Percentiles rank a stretch among this genome's conserved stretches.
These are phyloP conservation scores for Lepus oiostolus DNA, from an alignment of 2,797 vertebrate species.

Conservation along the genomic window DNA sequence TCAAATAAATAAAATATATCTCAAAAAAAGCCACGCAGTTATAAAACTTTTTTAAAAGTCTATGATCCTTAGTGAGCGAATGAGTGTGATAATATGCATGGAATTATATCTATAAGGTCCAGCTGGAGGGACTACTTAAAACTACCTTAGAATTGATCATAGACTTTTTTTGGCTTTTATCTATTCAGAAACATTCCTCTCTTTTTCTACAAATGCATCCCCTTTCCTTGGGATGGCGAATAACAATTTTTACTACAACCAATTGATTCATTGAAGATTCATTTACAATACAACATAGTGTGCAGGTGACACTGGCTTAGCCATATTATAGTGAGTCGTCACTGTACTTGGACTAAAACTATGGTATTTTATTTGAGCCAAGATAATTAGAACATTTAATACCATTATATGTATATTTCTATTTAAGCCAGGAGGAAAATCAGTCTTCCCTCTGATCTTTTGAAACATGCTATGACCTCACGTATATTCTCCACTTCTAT, in stretches of 20 bases:
- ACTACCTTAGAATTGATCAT: neutral
- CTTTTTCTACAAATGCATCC: neutral
- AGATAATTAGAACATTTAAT: neutral
- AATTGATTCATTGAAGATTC: neutral
- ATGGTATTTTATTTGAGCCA: neutral
- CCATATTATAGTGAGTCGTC: too few relatives aligned
- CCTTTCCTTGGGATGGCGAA: neutral
- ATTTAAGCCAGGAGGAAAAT: neutral
- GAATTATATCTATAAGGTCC: neutral
- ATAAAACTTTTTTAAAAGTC: neutral
- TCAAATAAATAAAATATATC: too few relatives aligned
- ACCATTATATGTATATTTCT: neutral
- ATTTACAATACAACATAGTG: neutral
- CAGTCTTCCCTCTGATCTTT: neutral
- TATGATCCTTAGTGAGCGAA: neutral
- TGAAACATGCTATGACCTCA: neutral
- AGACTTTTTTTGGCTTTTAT: neutral
- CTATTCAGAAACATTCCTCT: neutral
- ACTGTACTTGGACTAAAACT: neutral
- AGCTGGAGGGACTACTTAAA: neutral
- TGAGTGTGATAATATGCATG: neutral
- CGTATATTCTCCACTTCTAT: neutral
- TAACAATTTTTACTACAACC: neutral
- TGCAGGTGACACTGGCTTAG: neutral
- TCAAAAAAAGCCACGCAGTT: too few relatives aligned